Percentiles rank a stretch among this genome's conserved stretches.
Conservation (phyloP, 2,888 invertebrate species). For the Coecobrya sp. region DNA sequence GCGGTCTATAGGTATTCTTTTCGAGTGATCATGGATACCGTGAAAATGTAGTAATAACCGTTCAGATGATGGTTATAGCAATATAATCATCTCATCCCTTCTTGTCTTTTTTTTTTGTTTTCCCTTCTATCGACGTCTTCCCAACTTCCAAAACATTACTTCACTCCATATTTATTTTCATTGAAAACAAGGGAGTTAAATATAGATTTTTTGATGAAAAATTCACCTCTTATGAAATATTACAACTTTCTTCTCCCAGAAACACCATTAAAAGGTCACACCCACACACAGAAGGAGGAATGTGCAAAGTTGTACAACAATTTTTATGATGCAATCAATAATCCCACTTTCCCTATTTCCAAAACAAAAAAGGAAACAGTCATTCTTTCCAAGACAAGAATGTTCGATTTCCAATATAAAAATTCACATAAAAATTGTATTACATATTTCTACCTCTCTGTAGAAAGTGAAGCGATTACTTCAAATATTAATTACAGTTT, state of each 20-base stretch:
- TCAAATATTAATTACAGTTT: slow-evolving; percentile 36
- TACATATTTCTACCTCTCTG: background rate
- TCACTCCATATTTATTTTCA: background rate
- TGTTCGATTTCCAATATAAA: background rate
- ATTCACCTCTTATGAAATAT: background rate
- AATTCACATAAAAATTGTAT: background rate
- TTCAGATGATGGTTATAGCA: slow-evolving; percentile 17
- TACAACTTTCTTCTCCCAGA: background rate
- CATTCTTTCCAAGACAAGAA: background rate
- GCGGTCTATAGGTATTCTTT: background rate
- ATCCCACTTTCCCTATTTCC: background rate
- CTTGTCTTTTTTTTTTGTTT: background rate
- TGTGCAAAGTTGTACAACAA: slow-evolving; percentile 33
- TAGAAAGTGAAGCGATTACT: background rate
- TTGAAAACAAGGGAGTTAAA: background rate
- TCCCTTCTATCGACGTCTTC: background rate
- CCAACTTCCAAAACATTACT: background rate
- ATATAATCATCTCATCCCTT: slow-evolving; percentile 27
- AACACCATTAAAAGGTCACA: slow-evolving; percentile 5
- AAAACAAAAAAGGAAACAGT: background rate
- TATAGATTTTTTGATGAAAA: background rate
- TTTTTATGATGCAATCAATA: slow-evolving; percentile 43
- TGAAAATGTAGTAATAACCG: slow-evolving; percentile 45
- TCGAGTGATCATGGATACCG: background rate
- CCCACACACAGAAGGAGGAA: background rate